Conservation (phyloP, 2,888 invertebrate species). For the Petrophora chlorosata region DNA sequence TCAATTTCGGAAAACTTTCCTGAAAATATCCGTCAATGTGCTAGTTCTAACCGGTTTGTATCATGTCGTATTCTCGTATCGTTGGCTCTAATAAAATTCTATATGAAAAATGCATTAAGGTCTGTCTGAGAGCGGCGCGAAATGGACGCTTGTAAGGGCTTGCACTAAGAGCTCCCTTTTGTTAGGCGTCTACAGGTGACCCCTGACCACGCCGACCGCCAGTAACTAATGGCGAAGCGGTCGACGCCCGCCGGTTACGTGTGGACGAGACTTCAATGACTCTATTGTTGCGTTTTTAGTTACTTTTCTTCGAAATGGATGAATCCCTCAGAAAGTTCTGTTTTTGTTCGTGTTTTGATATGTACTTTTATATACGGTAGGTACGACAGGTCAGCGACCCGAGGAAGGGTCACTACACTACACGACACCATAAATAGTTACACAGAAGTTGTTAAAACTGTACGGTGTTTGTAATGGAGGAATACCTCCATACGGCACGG, state of each 20-base stretch:
- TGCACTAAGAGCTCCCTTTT: constrained; percentile 1
- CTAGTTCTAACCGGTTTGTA: too few relatives aligned
- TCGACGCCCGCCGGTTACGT: constrained; percentile 5
- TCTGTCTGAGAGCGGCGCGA: constrained; percentile 1
- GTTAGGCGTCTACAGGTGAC: constrained; percentile 1
- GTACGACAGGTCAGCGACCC: too few relatives aligned
- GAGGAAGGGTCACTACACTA: too few relatives aligned
- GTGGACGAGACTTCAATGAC: constrained; percentile 1
- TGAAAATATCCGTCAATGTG: too few relatives aligned
- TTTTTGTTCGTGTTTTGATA: not conserved
- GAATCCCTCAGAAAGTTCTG: too few relatives aligned
- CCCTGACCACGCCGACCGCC: constrained; percentile 1
- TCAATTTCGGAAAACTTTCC: too few relatives aligned
- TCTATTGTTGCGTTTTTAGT: not conserved
- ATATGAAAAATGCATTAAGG: not conserved
- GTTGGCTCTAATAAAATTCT: not conserved
- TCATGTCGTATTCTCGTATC: too few relatives aligned
- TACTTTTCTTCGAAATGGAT: not conserved
- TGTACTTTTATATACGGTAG: too few relatives aligned
- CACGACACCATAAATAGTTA: too few relatives aligned
- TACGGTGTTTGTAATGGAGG: too few relatives aligned
- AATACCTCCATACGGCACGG: too few relatives aligned
- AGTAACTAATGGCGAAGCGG: constrained; percentile 1
- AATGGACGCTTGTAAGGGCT: not conserved
- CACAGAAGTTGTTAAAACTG: too few relatives aligned